A percentile compares a stretch with the other conserved stretches of the same genome.
Evolutionary conservation across 2,113 vertebrate genomes (phyloP).

Genomic region (Spilogale gracilis): DNA sequence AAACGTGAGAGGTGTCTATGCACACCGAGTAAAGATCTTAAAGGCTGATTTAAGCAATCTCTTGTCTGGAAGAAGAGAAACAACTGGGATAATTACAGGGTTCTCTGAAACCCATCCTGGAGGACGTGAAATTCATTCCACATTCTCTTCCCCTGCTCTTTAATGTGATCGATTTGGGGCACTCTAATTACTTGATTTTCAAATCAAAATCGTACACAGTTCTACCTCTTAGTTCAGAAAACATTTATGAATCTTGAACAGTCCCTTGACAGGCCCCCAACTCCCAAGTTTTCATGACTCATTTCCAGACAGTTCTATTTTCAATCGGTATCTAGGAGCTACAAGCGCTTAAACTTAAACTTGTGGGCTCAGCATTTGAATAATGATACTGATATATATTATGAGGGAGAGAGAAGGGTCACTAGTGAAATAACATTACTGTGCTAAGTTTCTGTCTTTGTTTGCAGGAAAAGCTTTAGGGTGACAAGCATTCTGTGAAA

Average conservation of each 20-base stretch:
- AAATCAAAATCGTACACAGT: not conserved
- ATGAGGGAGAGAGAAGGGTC: not conserved
- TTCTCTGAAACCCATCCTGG: not conserved
- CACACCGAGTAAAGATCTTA: not conserved
- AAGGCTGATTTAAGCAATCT: not conserved
- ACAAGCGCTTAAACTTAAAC: not conserved
- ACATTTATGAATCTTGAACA: not conserved
- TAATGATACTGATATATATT: not conserved
- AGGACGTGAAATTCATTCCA: not conserved
- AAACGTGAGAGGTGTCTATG: not conserved
- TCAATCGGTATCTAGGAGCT: not conserved
- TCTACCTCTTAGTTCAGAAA: conserved; percentile 47
- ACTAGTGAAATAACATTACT: not conserved
- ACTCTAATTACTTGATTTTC: not conserved
- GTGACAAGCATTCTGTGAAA: conserved; percentile 18
- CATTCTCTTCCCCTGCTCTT: not conserved
- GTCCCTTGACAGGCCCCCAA: not conserved
- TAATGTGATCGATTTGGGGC: not conserved
- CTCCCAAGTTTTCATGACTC: not conserved
- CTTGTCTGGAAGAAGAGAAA: not conserved
- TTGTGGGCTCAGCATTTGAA: not conserved
- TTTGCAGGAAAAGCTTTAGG: conserved; percentile 9
- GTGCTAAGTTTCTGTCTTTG: not conserved
- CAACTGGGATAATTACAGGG: not conserved
- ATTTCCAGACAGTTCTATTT: not conserved